phyloP scores from a whole-genome alignment of 2,113 vertebrate genomes.

The Melanocharis versteri region DNA sequence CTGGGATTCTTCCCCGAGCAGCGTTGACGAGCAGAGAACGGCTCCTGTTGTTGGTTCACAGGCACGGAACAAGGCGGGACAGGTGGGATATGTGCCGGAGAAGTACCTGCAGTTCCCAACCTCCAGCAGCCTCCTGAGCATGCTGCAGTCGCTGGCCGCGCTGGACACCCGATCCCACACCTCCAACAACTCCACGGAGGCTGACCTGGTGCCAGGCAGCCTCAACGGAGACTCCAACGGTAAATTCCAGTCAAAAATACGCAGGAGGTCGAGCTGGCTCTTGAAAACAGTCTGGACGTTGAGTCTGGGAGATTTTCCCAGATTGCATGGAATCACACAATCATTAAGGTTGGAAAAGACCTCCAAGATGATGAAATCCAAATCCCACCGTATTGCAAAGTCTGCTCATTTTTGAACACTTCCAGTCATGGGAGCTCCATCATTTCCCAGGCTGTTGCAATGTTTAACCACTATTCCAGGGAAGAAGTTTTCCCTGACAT shows the following conservation, averaged over 20 bases:
- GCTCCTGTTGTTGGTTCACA: constrained; percentile 35
- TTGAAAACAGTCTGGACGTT: accelerated
- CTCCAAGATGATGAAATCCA: not conserved
- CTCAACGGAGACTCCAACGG: constrained; percentile 91
- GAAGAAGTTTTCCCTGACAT: not conserved
- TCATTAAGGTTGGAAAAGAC: not conserved
- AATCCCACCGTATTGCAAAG: not conserved
- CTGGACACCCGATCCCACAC: constrained; percentile 92
- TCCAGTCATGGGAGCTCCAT: not conserved
- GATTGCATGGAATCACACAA: not conserved
- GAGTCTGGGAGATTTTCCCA: accelerated
- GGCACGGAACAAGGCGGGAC: constrained; percentile 92
- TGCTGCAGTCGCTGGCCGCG: constrained; percentile 93
- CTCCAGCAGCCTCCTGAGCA: constrained; percentile 94
- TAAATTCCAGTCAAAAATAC: constrained; percentile 43
- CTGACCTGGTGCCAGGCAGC: constrained; percentile 85
- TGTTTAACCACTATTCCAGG: not conserved
- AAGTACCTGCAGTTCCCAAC: constrained; percentile 97
- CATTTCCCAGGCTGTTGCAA: not conserved
- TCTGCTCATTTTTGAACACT: not conserved
- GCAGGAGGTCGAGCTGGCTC: accelerated
- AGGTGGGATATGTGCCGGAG: constrained; percentile 94
- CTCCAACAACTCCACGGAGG: constrained; percentile 92
- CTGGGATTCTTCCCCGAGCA: not conserved
- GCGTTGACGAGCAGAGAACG: not conserved